Conservation (phyloP, 2,113 vertebrate genomes). For the Monarcha castaneiventris region DNA sequence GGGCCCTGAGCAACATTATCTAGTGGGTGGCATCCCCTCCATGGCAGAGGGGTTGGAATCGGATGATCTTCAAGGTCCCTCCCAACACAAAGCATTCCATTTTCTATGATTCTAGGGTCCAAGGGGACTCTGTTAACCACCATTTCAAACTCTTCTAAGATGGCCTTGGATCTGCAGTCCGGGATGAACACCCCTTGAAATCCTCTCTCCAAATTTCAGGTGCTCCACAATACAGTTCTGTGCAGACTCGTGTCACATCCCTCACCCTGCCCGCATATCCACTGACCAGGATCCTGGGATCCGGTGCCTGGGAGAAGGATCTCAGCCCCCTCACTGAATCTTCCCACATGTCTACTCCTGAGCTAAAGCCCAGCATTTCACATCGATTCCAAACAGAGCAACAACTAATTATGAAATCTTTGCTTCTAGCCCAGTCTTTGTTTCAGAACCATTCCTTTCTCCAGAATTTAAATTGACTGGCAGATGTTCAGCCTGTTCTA, state of each 20-base stretch:
- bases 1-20: neutral
- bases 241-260: too few species aligned
- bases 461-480: neutral
- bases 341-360: neutral
- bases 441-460: neutral
- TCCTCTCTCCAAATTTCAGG: neutral
- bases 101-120: neutral
- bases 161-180: neutral
- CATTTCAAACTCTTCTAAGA: neutral
- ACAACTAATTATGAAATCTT: neutral
- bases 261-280: neutral
- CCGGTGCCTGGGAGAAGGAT: rapidly evolving
- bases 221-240: neutral
- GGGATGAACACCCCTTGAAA: neutral
- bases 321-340: neutral
- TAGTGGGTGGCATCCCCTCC: neutral
- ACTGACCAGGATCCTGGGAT: neutral
- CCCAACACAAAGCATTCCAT: neutral
- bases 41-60: neutral
- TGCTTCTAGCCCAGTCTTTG: neutral
- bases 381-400: neutral
- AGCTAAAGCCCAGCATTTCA: neutral
- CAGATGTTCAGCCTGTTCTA: neutral
- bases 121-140: neutral
- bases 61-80: neutral